These are phyloP conservation scores for Premnoplex brunnescens DNA, from an alignment of 2,797 vertebrate genomes.

Conservation along the genomic window DNA sequence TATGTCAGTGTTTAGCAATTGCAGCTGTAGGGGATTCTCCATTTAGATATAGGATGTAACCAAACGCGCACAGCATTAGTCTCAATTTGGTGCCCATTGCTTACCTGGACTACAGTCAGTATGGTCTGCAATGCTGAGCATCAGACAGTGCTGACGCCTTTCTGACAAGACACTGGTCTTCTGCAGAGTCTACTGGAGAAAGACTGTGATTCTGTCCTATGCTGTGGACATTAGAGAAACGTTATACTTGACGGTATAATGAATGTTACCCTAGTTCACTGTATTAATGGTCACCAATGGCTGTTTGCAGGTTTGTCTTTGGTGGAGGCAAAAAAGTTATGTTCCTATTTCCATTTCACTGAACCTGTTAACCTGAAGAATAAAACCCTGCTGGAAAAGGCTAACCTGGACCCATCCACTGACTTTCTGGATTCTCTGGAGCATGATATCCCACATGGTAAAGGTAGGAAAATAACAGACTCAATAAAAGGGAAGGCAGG, in stretches of 20 bases:
- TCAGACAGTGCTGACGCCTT: not conserved
- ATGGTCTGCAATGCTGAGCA: not conserved
- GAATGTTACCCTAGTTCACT: not conserved
- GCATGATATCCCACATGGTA: slow-evolving; percentile 90
- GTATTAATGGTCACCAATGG: not conserved
- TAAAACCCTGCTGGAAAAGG: slow-evolving; percentile 84
- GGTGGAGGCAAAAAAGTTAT: slow-evolving; percentile 84
- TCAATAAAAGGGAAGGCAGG: not conserved
- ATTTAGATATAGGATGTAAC: not conserved
- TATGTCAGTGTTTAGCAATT: not conserved
- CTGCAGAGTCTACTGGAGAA: not conserved
- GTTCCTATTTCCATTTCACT: slow-evolving; percentile 88
- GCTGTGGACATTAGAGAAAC: not conserved
- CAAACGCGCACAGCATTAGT: not conserved
- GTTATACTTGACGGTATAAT: not conserved
- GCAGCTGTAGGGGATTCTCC: not conserved
- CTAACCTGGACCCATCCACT: slow-evolving; percentile 83
- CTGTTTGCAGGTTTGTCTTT: slow-evolving; percentile 84
- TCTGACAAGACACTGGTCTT: not conserved
- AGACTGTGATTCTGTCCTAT: not conserved
- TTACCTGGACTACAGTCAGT: not conserved
- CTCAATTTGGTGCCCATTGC: not conserved
- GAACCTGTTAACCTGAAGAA: slow-evolving; percentile 80
- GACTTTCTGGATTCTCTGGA: slow-evolving; percentile 91
- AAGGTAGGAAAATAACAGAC: not conserved